A percentile compares a stretch with the other conserved stretches of the same genome.
These are phyloP conservation scores for Ophion slaviceki DNA, from an alignment of 2,888 invertebrate species.

Conservation along the genomic window DNA sequence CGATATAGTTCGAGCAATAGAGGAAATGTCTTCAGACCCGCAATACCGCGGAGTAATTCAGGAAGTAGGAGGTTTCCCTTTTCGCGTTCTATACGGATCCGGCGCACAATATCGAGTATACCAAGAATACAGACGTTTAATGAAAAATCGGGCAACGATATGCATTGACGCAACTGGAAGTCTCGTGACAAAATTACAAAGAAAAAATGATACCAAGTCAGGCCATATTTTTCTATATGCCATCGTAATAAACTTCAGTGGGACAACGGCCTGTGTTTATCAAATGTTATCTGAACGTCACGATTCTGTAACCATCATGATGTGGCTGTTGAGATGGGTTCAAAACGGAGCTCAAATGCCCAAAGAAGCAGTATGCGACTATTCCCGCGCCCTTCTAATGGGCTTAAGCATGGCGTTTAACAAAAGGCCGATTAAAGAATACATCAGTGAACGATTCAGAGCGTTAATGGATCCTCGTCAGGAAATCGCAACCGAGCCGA, in stretches of 20 bases:
- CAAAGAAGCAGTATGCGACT: constrained; percentile 12
- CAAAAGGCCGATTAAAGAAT: constrained; percentile 46
- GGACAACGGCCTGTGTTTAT: not conserved
- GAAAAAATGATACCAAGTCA: not conserved
- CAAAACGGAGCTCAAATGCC: constrained; percentile 2
- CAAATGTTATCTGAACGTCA: constrained; percentile 11
- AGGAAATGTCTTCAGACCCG: too few relatives aligned
- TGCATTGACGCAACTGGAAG: constrained; percentile 52
- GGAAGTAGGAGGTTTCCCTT: constrained; percentile 11
- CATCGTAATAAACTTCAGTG: not conserved
- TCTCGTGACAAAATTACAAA: constrained; percentile 44
- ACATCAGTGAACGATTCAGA: constrained; percentile 15
- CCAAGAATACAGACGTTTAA: constrained; percentile 43
- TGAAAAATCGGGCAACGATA: constrained; percentile 14
- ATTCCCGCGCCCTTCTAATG: constrained; percentile 54
- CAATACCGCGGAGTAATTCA: constrained; percentile 37
- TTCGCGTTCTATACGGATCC: constrained; percentile 48
- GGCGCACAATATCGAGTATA: constrained; percentile 44
- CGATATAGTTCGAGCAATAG: too few relatives aligned
- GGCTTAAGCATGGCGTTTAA: constrained; percentile 61
- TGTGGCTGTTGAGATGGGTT: constrained; percentile 50
- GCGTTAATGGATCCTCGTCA: too few relatives aligned
- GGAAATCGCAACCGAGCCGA: not conserved
- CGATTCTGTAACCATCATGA: constrained; percentile 39
- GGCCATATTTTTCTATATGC: constrained; percentile 19